A percentile compares a stretch with the other conserved stretches of the same genome.
These are phyloP conservation scores for Myanophis thanlyinensis DNA, from an alignment of 2,113 vertebrate species.

Conservation along the genomic window DNA sequence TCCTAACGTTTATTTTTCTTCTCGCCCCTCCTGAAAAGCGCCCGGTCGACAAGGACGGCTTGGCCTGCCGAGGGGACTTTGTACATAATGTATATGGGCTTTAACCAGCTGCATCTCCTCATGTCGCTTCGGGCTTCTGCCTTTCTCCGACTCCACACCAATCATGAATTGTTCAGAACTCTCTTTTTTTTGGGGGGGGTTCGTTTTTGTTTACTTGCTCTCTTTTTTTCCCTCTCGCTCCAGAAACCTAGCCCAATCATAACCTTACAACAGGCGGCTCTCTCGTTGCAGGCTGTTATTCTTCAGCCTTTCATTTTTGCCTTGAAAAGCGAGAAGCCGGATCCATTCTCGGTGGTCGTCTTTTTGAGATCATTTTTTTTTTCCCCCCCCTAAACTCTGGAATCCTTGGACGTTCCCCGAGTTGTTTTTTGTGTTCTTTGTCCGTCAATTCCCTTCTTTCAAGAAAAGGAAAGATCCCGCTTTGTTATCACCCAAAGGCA, in stretches of 20 bases:
- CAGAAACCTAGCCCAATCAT: conserved; percentile 50
- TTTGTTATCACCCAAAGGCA: conserved; percentile 22
- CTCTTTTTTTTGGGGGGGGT: conserved; percentile 60
- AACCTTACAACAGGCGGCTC: conserved; percentile 46
- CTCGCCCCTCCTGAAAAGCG: conserved; percentile 57
- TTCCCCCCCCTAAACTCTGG: conserved; percentile 41
- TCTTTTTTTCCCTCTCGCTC: neutral
- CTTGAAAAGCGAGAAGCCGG: conserved; percentile 48
- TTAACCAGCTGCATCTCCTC: conserved; percentile 68
- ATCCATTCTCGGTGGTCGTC: conserved; percentile 8
- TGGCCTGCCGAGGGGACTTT: conserved; percentile 75
- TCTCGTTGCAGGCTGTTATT: conserved; percentile 20
- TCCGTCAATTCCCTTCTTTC: neutral
- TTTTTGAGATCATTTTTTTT: conserved; percentile 42
- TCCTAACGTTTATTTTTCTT: conserved; percentile 25
- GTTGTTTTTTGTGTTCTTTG: conserved; percentile 43
- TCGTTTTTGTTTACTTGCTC: neutral
- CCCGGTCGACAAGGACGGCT: conserved; percentile 72
- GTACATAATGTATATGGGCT: conserved; percentile 79
- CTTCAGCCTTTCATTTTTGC: conserved; percentile 21
- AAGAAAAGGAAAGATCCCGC: neutral
- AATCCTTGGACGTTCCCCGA: conserved; percentile 46
- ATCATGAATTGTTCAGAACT: conserved; percentile 62
- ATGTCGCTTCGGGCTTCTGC: conserved; percentile 67
- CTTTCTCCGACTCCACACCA: conserved; percentile 75